Base-by-base conservation (phyloP, 2,797 vertebrate genomes). In the Danio aesculapii region DNA sequence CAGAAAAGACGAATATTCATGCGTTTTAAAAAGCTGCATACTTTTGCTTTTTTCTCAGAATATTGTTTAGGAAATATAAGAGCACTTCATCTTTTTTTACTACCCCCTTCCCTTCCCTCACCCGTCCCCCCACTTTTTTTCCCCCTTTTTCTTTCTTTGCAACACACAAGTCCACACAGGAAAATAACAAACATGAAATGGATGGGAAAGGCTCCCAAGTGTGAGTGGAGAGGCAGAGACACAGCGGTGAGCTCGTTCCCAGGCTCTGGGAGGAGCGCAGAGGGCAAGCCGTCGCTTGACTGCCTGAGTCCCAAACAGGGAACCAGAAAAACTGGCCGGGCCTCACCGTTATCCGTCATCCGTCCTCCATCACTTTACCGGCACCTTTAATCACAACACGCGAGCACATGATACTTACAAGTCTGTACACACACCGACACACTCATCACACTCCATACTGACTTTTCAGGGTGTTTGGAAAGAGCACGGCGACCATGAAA, bases 131-230 rank as follows among this genome's bases (percentile, higher is more conserved):
- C 30, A 3, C 30, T 30, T 30, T 30, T 30, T 47, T 41, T 46
- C 6, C n/a, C 62, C n/a, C 21, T 12, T 55, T 63, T 77, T 58
- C 63, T 62, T 61, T 61, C 46, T 66, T 43, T 17, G 88, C 90
- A 89, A 91, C 89, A 89, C 90, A 89, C 93, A 94, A 92, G 93
- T 88, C 92, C 89, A 89, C 88, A 90, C 93, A 93, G 88, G 92
- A 92, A 93, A 94, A 95, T 93, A 94, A 93, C 93, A 94, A 95
- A 94, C 93, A 95, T 93, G 91, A 94, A 91, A 85, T 81, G 88
- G 89, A 91, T 93, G 93, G 91, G 92, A 94, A 95, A 87, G 11
- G 84, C 88, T 92, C 88, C 88, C 84, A 47, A 89, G 91, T 43
- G 47, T 90, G 84, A 91, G 90, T 86, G 87, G 89, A 84, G 85